These are phyloP conservation scores for Hydractinia echinata DNA, from an alignment of 30 jellyfish, hydroid and myxozoan species.

Conservation along the genomic window DNA sequence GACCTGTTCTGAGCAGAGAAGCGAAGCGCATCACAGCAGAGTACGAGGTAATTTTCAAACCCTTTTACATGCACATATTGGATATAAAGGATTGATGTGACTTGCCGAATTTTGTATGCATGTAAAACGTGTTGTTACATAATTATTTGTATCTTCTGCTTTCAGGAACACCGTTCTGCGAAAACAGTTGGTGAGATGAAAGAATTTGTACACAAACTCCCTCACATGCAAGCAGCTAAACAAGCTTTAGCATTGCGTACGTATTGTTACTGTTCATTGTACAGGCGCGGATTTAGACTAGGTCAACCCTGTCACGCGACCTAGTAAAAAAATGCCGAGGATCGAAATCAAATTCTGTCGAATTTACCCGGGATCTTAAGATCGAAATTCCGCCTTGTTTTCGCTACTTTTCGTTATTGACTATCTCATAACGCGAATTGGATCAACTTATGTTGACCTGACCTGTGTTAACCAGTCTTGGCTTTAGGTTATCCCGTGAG, in stretches of 20 bases:
- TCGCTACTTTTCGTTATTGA: too few relatives aligned
- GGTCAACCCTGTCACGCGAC: too few relatives aligned
- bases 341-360: too few relatives aligned
- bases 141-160: slow-evolving; percentile 1
- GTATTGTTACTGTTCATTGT: not conserved
- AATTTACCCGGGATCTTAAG: too few relatives aligned
- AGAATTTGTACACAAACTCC: slow-evolving; percentile 87
- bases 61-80: not conserved
- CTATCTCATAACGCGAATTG: too few relatives aligned
- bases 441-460: too few relatives aligned
- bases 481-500: too few relatives aligned
- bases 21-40: slow-evolving; percentile 96
- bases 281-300: too few relatives aligned
- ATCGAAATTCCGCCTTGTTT: too few relatives aligned
- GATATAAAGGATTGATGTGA: not conserved
- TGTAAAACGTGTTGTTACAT: not conserved
- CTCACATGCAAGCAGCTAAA: slow-evolving; percentile 94
- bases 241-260: slow-evolving; percentile 79
- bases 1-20: slow-evolving; percentile 88
- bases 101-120: not conserved
- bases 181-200: slow-evolving; percentile 97
- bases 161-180: slow-evolving; percentile 83
- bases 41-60: slow-evolving; percentile 44
- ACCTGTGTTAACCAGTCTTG: too few relatives aligned
- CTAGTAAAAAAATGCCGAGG: too few relatives aligned